These are phyloP conservation scores for Oligia fasciuncula DNA, from an alignment of 2,888 invertebrate species.

Conservation along the genomic window DNA sequence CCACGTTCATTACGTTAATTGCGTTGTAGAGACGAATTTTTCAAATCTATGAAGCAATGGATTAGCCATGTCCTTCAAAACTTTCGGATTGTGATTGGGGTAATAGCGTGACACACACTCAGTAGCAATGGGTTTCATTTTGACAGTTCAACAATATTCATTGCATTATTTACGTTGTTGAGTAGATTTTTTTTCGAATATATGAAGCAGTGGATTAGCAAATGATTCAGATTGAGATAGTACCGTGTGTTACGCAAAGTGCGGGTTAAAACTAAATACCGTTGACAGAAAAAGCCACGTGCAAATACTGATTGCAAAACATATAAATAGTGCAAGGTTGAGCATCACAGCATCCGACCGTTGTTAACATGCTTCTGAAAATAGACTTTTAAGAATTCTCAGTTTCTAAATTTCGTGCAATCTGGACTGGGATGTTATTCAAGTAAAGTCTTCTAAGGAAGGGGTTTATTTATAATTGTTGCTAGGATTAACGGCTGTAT, in stretches of 20 bases:
- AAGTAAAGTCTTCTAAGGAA: not conserved
- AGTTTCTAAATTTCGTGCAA: conserved; percentile 12
- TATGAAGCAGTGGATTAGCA: not conserved
- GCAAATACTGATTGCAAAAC: conserved; percentile 4
- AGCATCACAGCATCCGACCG: conserved; percentile 11
- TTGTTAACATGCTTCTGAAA: conserved; percentile 33
- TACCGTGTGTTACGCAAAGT: not conserved
- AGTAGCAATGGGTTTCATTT: not conserved
- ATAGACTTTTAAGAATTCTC: conserved; percentile 27
- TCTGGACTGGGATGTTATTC: not conserved
- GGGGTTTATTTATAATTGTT: not conserved
- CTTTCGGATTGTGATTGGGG: not conserved
- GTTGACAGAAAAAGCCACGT: conserved; percentile 18
- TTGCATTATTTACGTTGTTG: not conserved
- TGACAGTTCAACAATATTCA: not conserved
- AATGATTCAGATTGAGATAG: not conserved
- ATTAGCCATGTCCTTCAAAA: not conserved
- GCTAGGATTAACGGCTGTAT: not conserved
- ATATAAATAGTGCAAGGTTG: conserved; percentile 32
- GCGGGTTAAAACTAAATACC: not conserved
- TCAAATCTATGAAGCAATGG: not conserved
- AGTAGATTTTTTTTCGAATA: too few species aligned
- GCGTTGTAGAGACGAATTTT: not conserved
- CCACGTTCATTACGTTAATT: not conserved
- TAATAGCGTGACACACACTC: not conserved